phyloP scores from a whole-genome alignment of 2,113 vertebrate species.

The Elanoides forficatus region DNA sequence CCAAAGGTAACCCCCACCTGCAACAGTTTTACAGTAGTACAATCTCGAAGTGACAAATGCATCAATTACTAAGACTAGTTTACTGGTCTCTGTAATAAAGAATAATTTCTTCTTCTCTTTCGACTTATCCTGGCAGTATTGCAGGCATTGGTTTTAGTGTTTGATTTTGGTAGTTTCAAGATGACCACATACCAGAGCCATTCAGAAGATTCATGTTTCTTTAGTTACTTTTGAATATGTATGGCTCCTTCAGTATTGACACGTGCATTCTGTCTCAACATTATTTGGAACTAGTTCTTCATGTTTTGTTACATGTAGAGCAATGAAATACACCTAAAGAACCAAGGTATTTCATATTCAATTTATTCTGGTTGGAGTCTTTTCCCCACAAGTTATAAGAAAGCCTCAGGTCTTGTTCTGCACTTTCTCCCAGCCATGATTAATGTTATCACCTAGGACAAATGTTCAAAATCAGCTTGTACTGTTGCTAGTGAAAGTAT shows the following conservation, averaged over 20 bases:
- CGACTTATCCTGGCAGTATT: not conserved
- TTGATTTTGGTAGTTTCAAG: not conserved
- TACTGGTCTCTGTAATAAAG: not conserved
- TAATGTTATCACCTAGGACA: not conserved
- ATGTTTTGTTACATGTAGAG: not conserved
- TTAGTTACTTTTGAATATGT: not conserved
- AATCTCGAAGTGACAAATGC: not conserved
- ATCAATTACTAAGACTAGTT: not conserved
- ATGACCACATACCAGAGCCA: not conserved
- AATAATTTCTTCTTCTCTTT: not conserved
- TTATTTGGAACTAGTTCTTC: not conserved
- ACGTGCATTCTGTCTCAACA: not conserved
- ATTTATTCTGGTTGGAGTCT: not conserved
- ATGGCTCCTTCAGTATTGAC: not conserved
- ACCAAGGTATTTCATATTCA: not conserved
- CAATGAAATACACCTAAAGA: not conserved
- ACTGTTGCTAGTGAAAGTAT: not conserved
- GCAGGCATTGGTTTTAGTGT: not conserved
- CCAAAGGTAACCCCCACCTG: not conserved
- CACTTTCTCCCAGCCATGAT: not conserved
- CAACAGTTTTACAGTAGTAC: not conserved
- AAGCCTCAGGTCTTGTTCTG: not conserved
- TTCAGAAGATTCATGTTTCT: not conserved
- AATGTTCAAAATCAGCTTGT: not conserved
- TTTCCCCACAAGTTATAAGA: not conserved